Percentiles rank a stretch among this genome's conserved stretches.
phyloP scores from a whole-genome alignment of 2,113 vertebrate species.

The Xyrauchen texanus region DNA sequence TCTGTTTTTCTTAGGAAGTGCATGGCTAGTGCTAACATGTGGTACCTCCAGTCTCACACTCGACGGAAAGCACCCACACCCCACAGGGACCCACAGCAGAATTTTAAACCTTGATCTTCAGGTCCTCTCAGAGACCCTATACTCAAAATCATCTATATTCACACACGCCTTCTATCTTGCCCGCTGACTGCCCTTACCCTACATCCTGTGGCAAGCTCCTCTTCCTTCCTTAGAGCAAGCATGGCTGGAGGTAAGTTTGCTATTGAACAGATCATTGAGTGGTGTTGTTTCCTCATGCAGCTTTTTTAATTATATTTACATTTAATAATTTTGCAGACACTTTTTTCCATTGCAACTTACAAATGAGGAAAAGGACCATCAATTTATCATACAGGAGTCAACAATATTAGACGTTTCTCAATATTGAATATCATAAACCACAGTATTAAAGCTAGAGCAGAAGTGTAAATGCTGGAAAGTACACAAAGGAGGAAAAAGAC shows the following conservation, averaged over 20 bases:
- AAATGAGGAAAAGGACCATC: background rate
- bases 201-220: constrained; percentile 36
- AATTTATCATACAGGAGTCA: background rate
- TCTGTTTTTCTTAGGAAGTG: constrained; percentile 23
- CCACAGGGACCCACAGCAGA: constrained; percentile 24
- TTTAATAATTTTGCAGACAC: background rate
- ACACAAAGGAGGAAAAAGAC: too few relatives aligned
- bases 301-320: too few relatives aligned
- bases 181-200: background rate
- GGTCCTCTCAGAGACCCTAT: background rate
- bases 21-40: constrained; percentile 41
- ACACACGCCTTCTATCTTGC: background rate
- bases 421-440: background rate
- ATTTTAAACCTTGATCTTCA: constrained; percentile 16
- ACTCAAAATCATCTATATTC: background rate
- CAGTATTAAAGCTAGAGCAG: background rate
- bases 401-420: too few relatives aligned
- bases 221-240: constrained; percentile 55
- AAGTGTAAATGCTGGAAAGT: too few relatives aligned
- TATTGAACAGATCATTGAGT: constrained; percentile 1
- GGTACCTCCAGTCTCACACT: constrained; percentile 15
- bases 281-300: background rate
- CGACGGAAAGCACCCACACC: constrained; percentile 30
- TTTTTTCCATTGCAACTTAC: background rate
- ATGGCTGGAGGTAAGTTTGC: constrained; percentile 62